phyloP scores from a whole-genome alignment of 1,140 invertebrate species.

The Saccostrea glomerata region DNA sequence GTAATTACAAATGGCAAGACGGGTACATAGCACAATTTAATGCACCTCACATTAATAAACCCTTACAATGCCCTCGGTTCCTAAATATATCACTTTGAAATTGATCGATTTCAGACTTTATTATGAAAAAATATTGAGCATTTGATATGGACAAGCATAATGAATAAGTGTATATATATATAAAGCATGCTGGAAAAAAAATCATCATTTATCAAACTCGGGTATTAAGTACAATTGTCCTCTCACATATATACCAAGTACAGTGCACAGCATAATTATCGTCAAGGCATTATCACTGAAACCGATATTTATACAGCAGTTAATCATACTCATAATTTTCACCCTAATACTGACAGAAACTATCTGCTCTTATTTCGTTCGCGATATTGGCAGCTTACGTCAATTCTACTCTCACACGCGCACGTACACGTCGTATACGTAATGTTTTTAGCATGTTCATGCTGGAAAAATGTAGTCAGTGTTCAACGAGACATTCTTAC shows the following conservation, averaged over 20 bases:
- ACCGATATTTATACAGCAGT: too few species aligned
- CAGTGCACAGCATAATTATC: neutral
- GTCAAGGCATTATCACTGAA: too few species aligned
- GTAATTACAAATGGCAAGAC: conserved; percentile 4
- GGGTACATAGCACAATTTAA: neutral
- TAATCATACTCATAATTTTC: too few species aligned
- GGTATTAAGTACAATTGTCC: neutral
- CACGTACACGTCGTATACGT: too few species aligned
- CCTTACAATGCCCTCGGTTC: conserved; percentile 9
- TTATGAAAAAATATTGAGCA: neutral
- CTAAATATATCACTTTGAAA: conserved; percentile 11
- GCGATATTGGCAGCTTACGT: too few species aligned
- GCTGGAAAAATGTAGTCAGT: too few species aligned
- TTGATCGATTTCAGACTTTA: neutral
- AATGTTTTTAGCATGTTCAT: too few species aligned
- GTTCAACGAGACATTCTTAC: too few species aligned
- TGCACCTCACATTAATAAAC: neutral
- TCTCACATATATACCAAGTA: neutral
- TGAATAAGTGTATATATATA: neutral
- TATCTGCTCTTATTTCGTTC: too few species aligned
- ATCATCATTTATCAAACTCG: neutral
- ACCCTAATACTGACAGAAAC: too few species aligned
- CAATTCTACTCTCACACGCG: too few species aligned
- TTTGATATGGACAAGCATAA: conserved; percentile 13
- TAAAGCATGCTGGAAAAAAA: neutral